Evolutionary conservation across 2,113 vertebrate genomes (phyloP), one percentile per base, ranked within the genome.

Genomic region (Anarrhichthys ocellatus): DNA sequence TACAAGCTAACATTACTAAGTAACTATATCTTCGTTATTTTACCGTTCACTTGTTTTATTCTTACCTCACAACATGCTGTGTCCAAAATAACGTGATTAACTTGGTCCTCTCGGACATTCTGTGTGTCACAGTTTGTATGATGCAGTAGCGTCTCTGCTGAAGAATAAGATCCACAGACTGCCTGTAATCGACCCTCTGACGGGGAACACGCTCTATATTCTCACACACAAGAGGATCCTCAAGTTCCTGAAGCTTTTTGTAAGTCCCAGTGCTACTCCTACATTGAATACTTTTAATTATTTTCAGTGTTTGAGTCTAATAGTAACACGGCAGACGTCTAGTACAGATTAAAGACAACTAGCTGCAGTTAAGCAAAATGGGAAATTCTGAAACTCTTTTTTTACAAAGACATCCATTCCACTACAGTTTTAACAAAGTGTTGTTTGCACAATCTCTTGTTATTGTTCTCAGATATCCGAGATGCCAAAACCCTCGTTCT

Each of bases 211-310:
- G 0, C 95, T 99, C 69, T 99, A 99, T 89, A 99, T 99, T 82
- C 96, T 99, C 79, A 99, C 98, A n/a, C 98, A 99, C 92, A 99
- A 99, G 89, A 96, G 98, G 88, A 99, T 99, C 90, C 97, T 99
- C 82, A 99, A 99, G 92, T 99, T 99, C 92, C 96, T 99, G 87
- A 99, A 99, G 75, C 96, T 99, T 75, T 99, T 99, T 92, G 98
- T 99, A 89, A 97, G 98, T 96, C 2, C 1, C n/a, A 42, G 64
- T 24, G 36, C 36, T n/a, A 20, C n/a, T 34, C 36, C 24, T 18
- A 22, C 36, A 71, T 67, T 40, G 34, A 67, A 27, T 62, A 52
- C 64, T 69, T 36, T 4, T 29, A 52, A 73, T 73, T 6, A 65
- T 58, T 73, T 20, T 48, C 22, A 54, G 8, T 22, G 15, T 48